These are phyloP conservation scores for Lomographa bimaculata DNA, from an alignment of 2,888 invertebrate genomes.

Conservation along the genomic window DNA sequence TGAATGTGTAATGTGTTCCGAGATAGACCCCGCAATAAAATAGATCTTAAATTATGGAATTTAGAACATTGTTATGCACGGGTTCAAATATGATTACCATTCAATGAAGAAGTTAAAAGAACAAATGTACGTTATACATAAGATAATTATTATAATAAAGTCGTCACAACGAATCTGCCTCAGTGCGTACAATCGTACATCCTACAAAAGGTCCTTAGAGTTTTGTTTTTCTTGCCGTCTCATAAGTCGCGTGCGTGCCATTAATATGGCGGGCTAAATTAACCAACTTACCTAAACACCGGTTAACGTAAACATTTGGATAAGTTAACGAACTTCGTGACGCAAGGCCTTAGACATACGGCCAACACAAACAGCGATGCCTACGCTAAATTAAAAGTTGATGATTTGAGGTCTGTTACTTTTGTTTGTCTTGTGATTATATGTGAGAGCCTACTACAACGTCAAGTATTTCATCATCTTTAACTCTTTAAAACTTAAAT, in stretches of 20 bases:
- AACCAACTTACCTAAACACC: conserved; percentile 61
- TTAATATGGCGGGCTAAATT: conserved; percentile 62
- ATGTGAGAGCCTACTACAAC: too few species aligned
- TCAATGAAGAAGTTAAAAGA: too few species aligned
- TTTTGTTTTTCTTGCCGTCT: conserved; percentile 56
- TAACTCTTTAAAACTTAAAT: too few species aligned
- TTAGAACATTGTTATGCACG: too few species aligned
- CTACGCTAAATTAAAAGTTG: conserved; percentile 41
- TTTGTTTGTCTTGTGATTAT: conserved; percentile 7
- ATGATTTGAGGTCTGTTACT: conserved; percentile 17
- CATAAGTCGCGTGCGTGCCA: conserved; percentile 62
- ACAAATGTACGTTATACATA: too few species aligned
- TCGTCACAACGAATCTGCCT: neutral
- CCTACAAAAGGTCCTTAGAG: conserved; percentile 30
- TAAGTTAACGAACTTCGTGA: conserved; percentile 59
- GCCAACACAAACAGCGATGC: conserved; percentile 36
- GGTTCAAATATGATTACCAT: too few species aligned
- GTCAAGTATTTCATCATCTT: too few species aligned
- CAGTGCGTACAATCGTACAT: too few species aligned
- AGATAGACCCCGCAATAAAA: too few species aligned
- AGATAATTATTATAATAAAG: too few species aligned
- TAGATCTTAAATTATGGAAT: too few species aligned
- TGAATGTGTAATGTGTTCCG: too few species aligned
- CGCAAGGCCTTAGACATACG: conserved; percentile 39
- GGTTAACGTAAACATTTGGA: conserved; percentile 56